Percentiles rank a stretch among this genome's conserved stretches.
Evolutionary conservation across 2,113 vertebrate genomes (phyloP).

Genomic region (Plecturocebus donacophilus): DNA sequence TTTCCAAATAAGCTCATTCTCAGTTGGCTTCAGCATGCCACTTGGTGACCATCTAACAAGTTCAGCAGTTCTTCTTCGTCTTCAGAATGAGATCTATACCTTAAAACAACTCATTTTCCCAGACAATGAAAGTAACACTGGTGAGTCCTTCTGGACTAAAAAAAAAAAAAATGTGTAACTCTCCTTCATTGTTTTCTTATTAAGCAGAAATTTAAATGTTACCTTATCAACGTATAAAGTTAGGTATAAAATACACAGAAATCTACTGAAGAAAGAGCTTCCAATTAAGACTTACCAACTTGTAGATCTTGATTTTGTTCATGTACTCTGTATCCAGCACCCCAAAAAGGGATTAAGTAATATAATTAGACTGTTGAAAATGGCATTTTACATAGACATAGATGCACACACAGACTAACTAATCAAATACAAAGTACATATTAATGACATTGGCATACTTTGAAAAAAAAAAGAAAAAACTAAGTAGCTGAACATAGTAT

Average conservation of each 20-base stretch:
- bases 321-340: not conserved
- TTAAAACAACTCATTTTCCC: not conserved
- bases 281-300: constrained; percentile 16
- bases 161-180: not conserved
- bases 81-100: not conserved
- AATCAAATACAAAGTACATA: not conserved
- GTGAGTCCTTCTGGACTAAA: not conserved
- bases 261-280: not conserved
- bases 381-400: not conserved
- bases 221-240: not conserved
- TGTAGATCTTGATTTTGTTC: not conserved
- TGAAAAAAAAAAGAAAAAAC: not conserved
- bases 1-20: not conserved
- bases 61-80: not conserved
- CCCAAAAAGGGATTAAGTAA: not conserved
- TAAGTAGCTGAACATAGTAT: not conserved
- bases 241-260: not conserved
- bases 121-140: not conserved
- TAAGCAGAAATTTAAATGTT: not conserved
- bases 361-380: not conserved
- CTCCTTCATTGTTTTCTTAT: not conserved
- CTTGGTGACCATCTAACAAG: not conserved
- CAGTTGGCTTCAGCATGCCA: not conserved
- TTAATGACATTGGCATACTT: not conserved
- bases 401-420: not conserved